phyloP scores from a whole-genome alignment of 92 coral and sea anemone species.

The Zoanthus sansibaricus region DNA sequence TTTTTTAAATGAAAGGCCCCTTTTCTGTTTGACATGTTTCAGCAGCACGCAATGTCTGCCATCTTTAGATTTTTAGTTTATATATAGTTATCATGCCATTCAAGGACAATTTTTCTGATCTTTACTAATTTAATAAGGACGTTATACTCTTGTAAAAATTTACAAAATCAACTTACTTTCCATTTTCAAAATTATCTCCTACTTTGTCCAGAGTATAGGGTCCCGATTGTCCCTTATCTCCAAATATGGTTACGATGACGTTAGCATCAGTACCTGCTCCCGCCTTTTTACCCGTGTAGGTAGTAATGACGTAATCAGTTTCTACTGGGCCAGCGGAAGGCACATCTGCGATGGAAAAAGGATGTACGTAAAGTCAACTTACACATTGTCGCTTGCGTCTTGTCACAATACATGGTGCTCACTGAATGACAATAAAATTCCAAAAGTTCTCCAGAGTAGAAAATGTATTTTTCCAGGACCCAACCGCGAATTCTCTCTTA shows the following conservation, averaged over 20 bases:
- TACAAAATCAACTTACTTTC: slow-evolving; percentile 8
- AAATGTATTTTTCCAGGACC: no score
- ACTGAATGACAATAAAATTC: no score
- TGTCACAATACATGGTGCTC: no score
- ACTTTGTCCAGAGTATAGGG: slow-evolving; percentile 14
- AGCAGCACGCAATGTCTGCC: no score
- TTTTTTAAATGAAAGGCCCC: not conserved
- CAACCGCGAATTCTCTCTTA: no score
- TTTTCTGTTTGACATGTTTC: not conserved
- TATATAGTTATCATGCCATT: no score
- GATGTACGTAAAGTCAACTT: no score
- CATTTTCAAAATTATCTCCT: slow-evolving; percentile 38
- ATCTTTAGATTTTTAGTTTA: no score
- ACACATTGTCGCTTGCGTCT: no score
- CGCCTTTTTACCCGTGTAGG: slow-evolving; percentile 31
- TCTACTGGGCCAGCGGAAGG: not conserved
- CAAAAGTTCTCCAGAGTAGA: no score
- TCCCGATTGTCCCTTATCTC: slow-evolving; percentile 27
- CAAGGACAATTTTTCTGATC: no score
- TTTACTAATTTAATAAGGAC: not conserved
- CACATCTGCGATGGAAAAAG: not conserved
- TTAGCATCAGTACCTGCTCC: slow-evolving; percentile 45
- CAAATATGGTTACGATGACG: slow-evolving; percentile 35
- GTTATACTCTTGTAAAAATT: not conserved
- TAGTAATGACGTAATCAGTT: slow-evolving; percentile 32